Base-by-base conservation (phyloP, 2,113 vertebrate genomes). In the Ameiurus melas region DNA sequence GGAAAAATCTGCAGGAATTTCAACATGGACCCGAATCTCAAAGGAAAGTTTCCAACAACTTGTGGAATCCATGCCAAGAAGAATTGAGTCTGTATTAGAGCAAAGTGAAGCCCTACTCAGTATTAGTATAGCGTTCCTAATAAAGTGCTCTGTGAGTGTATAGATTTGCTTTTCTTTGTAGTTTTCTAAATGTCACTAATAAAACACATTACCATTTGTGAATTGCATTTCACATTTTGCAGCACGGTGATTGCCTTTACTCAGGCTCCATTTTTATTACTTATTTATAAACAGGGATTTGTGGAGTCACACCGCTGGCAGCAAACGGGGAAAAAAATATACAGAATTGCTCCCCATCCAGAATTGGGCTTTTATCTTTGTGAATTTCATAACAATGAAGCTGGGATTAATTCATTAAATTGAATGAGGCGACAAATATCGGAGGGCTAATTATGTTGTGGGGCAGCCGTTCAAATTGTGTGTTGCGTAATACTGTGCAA, bases 271-370 rank as follows among this genome's bases (percentile, higher is more conserved):
- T 78, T 39, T 73, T 78, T 78, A 78, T 78, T 78, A 51, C 43
- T 78, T 78, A 47, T 27, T 78, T 78, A 78, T 78, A 53, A 51
- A 51, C 51, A 53, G 73, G 22, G 25, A 78, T 81, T 58, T 81
- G 55, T 57, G 51, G n/a, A 58, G 20, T 51, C 43, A n/a, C 75
- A 78, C 47, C 57, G 47, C 12, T 78, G 47, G 27, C 51, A 20
- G 51, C 73, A 77, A 25, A 77, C 3, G 9, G 27, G 9, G 51
- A 53, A 55, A 68, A 36, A 25, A 75, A 12, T 55, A 55, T 55
- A 12, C 53, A 55, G 13, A 55, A 55, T 25, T 71, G 33, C 30
- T 71, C 70, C 19, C 16, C 16, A 77, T 47, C 20, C 36, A 25
- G 13, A 78, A 51, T 53, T 16, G 0, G 75, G 75, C 14, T 47